Percentiles rank a stretch among this genome's conserved stretches.
Evolutionary conservation across 2,888 invertebrate species (phyloP).

Genomic region (Limnephilus rhombicus): DNA sequence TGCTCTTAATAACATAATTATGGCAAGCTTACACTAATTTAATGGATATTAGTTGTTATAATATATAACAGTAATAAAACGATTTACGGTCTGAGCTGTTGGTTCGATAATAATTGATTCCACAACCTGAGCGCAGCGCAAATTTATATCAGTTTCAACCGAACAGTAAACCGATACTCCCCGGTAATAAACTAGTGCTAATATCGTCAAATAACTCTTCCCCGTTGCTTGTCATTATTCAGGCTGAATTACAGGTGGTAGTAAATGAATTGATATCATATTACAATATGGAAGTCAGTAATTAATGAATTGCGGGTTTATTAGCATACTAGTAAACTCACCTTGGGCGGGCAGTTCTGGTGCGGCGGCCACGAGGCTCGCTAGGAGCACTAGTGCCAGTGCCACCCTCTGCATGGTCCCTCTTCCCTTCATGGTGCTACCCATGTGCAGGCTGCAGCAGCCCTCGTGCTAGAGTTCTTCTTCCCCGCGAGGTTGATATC

Average conservation of each 20-base stretch:
- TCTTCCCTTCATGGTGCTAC: not conserved
- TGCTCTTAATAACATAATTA: not conserved
- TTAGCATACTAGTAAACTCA: not conserved
- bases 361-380: not conserved
- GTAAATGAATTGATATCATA: not conserved
- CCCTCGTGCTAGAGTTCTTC: not conserved
- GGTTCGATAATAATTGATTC: not conserved
- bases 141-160: not conserved
- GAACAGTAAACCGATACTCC: not conserved
- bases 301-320: not conserved
- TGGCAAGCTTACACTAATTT: not conserved
- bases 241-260: not conserved
- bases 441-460: not conserved
- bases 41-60: not conserved
- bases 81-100: not conserved
- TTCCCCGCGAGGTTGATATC: slow-evolving; percentile 8
- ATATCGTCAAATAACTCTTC: not conserved
- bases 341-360: slow-evolving; percentile 12
- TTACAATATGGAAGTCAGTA: not conserved
- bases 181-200: not conserved
- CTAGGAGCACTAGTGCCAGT: slow-evolving; percentile 12
- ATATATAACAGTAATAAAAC: not conserved
- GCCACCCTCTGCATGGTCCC: not conserved
- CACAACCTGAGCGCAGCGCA: not conserved
- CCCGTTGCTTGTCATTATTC: not conserved